Conservation (phyloP, 2,797 vertebrate species). For the Tamandua tetradactyla region DNA sequence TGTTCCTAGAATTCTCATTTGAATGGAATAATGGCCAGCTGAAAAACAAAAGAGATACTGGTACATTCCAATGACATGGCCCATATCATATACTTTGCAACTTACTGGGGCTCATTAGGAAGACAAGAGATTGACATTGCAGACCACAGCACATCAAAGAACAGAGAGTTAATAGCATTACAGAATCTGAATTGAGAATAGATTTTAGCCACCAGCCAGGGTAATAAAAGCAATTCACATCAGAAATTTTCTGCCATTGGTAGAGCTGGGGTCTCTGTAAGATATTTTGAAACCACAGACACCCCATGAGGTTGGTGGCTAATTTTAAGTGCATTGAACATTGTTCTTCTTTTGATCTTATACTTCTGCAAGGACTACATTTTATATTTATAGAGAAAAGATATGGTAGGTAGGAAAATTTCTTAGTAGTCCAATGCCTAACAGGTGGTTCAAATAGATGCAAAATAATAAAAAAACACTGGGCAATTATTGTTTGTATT, state of each 20-base stretch:
- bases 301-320: background rate
- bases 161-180: background rate
- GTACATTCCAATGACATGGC: background rate
- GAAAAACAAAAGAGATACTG: background rate
- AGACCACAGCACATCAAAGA: background rate
- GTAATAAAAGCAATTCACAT: background rate
- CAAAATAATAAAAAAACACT: background rate
- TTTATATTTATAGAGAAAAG: background rate
- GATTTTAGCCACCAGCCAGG: background rate
- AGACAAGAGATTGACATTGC: background rate
- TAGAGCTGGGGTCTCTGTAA: background rate
- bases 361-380: background rate
- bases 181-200: background rate
- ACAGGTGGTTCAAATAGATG: background rate
- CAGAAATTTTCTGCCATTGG: background rate
- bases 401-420: background rate
- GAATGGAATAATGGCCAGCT: background rate
- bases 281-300: background rate
- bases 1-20: background rate
- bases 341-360: background rate
- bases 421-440: background rate
- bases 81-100: background rate
- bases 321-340: background rate
- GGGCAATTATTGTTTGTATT: background rate
- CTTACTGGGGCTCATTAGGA: accelerated